phyloP scores from a whole-genome alignment of 2,888 invertebrate genomes.

The Lepeophtheirus nordmannii region DNA sequence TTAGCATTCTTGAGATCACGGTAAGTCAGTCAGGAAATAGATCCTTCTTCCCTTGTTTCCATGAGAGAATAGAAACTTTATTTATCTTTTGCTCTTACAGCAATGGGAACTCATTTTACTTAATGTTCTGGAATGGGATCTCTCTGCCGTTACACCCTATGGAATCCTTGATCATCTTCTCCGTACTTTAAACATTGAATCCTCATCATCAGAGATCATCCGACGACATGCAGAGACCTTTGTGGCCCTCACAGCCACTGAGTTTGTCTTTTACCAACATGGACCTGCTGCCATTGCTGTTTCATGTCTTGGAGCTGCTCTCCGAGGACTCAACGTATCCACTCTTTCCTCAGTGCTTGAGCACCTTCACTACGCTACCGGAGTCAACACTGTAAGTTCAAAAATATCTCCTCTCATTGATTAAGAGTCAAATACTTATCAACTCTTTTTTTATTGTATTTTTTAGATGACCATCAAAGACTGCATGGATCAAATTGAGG shows the following conservation, averaged over 20 bases:
- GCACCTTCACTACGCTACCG: neutral
- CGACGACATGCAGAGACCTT: conserved; percentile 28
- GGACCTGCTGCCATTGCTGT: conserved; percentile 20
- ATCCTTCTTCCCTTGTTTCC: neutral
- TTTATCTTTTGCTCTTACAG: neutral
- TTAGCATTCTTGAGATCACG: conserved; percentile 16
- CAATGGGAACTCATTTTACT: conserved; percentile 64
- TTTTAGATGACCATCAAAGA: conserved; percentile 10
- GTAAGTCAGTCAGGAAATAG: conserved; percentile 3
- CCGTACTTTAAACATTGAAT: conserved; percentile 52
- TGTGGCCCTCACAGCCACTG: conserved; percentile 28
- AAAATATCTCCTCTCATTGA: neutral
- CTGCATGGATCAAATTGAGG: conserved; percentile 20
- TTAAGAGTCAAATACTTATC: neutral
- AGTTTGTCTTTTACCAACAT: conserved; percentile 11
- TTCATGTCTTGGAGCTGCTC: conserved; percentile 15
- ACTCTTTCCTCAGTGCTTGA: neutral
- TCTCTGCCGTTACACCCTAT: conserved; percentile 76
- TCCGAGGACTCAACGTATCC: conserved; percentile 13
- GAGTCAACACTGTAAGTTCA: conserved; percentile 10
- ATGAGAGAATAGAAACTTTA: neutral
- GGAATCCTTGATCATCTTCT: conserved; percentile 76
- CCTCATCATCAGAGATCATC: conserved; percentile 29
- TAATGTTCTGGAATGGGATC: conserved; percentile 81
- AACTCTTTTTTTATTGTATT: neutral